Percentiles rank a stretch among this genome's conserved stretches.
phyloP scores from a whole-genome alignment of 2,888 invertebrate species.

The Petrolisthes cinctipes region DNA sequence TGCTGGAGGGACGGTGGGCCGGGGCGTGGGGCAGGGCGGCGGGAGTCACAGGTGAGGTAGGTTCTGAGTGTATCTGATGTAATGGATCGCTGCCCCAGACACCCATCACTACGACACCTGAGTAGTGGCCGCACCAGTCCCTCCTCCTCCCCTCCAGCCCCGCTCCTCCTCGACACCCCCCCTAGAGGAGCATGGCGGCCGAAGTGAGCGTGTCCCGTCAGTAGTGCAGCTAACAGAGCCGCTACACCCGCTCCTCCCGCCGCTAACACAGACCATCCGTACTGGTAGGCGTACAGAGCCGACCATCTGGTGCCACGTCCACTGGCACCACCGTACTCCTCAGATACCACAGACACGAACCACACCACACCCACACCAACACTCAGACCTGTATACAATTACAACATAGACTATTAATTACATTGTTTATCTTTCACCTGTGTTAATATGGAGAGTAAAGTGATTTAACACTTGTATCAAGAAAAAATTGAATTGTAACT shows the following conservation, averaged over 20 bases:
- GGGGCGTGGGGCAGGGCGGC: conserved; percentile 41
- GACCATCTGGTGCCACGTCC: conserved; percentile 57
- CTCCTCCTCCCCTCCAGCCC: conserved; percentile 47
- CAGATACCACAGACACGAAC: conserved; percentile 76
- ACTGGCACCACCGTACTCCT: conserved; percentile 72
- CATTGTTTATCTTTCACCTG: neutral
- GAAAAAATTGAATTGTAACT: neutral
- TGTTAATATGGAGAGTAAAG: neutral
- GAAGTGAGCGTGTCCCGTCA: conserved; percentile 67
- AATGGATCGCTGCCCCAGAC: conserved; percentile 59
- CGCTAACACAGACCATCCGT: conserved; percentile 77
- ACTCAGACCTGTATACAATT: conserved; percentile 73
- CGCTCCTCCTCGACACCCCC: neutral
- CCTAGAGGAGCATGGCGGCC: conserved; percentile 49
- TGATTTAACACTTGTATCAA: neutral
- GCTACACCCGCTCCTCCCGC: conserved; percentile 71
- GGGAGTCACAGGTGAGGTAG: conserved; percentile 62
- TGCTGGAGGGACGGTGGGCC: conserved; percentile 21
- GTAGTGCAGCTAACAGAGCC: conserved; percentile 74
- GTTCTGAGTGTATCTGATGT: conserved; percentile 63
- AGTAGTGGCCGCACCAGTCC: conserved; percentile 53
- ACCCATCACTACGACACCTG: conserved; percentile 62
- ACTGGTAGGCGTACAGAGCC: conserved; percentile 70
- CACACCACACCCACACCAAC: conserved; percentile 76
- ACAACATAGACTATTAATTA: neutral